Evolutionary conservation across 2,888 invertebrate genomes (phyloP).

Genomic region (Apotomis betuletana): DNA sequence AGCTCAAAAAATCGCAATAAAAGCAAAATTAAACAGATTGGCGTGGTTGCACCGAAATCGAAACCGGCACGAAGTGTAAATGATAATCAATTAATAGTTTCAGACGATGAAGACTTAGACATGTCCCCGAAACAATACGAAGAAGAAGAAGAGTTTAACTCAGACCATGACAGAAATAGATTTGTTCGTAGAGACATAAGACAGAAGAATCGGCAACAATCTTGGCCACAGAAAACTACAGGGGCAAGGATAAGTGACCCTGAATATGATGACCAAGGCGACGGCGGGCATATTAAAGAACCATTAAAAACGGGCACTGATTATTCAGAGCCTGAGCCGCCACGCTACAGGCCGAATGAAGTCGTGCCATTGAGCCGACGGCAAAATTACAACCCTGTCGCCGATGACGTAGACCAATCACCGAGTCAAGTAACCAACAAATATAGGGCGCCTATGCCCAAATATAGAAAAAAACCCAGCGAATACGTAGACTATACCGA

Average conservation of each 20-base stretch:
- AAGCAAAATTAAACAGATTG: constrained; percentile 45
- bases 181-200: constrained; percentile 49
- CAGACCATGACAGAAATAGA: constrained; percentile 49
- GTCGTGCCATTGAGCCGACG: background rate
- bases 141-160: constrained; percentile 50
- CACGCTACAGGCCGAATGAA: background rate
- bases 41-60: constrained; percentile 42
- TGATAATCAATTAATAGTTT: constrained; percentile 46
- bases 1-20: constrained; percentile 51
- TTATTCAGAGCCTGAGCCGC: constrained; percentile 20
- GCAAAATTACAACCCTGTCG: background rate
- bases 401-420: background rate
- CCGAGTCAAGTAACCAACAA: background rate
- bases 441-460: constrained; percentile 17
- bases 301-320: constrained; percentile 6
- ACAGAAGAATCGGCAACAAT: constrained; percentile 58
- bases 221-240: constrained; percentile 56
- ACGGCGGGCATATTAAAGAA: constrained; percentile 6
- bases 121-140: constrained; percentile 45
- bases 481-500: constrained; percentile 69
- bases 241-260: constrained; percentile 22
- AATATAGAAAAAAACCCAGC: constrained; percentile 2
- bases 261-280: constrained; percentile 41
- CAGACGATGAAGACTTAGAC: constrained; percentile 45
- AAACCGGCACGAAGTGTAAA: constrained; percentile 49